phyloP scores from a whole-genome alignment of 1,140 invertebrate genomes.

The Orchestia grillus region DNA sequence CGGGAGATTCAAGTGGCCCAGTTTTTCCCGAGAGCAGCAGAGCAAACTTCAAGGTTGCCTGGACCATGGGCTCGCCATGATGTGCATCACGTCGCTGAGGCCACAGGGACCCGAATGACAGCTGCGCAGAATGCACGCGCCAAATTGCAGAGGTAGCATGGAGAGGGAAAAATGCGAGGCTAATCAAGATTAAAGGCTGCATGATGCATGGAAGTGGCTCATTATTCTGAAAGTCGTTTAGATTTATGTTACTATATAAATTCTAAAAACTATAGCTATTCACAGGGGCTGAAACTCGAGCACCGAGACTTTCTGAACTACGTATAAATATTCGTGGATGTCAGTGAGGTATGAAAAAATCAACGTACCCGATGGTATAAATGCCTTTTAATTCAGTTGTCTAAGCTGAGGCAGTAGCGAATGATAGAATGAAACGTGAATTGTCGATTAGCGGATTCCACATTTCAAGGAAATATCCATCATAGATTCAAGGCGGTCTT shows the following conservation, averaged over 20 bases:
- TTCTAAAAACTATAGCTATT: neutral
- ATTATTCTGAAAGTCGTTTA: neutral
- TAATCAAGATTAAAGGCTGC: neutral
- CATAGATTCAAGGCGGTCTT: neutral
- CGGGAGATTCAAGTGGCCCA: neutral
- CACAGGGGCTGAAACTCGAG: neutral
- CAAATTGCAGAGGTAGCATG: neutral
- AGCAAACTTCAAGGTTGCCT: neutral
- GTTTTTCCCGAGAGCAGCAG: slow-evolving; percentile 27
- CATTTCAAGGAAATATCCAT: neutral
- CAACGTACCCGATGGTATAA: neutral
- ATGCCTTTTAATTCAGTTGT: neutral
- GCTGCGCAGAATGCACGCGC: too few relatives aligned
- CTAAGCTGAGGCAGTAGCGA: neutral
- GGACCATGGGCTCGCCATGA: neutral
- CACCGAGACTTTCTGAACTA: neutral
- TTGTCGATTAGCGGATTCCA: neutral
- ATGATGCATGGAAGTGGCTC: neutral
- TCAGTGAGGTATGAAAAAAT: neutral
- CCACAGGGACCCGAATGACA: neutral
- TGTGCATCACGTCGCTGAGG: slow-evolving; percentile 6
- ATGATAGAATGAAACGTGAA: neutral
- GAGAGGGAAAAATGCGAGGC: neutral
- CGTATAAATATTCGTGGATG: too few relatives aligned
- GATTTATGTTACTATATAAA: neutral